Evolutionary conservation across 1,140 invertebrate genomes (phyloP).

Genomic region (Eciton burchellii): DNA sequence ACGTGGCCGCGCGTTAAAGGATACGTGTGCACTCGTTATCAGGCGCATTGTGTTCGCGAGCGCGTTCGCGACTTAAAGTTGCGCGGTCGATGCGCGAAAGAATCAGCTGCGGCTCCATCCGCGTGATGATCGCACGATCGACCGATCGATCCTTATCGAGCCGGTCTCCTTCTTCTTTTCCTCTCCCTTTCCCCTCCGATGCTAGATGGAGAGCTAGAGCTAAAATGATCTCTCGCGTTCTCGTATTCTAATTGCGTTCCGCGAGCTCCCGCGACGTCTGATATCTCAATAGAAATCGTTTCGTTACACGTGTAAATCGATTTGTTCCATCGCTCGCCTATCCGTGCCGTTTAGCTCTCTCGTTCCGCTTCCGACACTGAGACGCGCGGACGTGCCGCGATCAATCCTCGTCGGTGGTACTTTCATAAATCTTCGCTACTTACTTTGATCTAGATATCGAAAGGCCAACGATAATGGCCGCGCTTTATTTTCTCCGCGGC

Average conservation of each 20-base stretch:
- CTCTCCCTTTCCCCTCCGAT: too few relatives aligned
- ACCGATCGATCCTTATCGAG: too few relatives aligned
- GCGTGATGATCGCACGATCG: too few relatives aligned
- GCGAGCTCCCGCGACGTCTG: neutral
- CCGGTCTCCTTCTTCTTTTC: too few relatives aligned
- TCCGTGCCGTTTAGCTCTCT: neutral
- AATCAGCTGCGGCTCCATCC: neutral
- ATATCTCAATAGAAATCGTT: neutral
- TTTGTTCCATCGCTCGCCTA: neutral
- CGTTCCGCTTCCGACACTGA: neutral
- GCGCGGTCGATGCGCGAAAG: constrained; percentile 7
- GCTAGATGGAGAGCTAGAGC: too few relatives aligned
- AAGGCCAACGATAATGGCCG: constrained; percentile 4
- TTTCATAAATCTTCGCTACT: constrained; percentile 33
- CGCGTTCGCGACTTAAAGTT: constrained; percentile 36
- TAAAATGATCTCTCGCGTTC: too few relatives aligned
- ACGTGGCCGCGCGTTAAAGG: constrained; percentile 52
- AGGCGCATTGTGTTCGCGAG: constrained; percentile 36
- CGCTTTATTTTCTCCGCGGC: constrained; percentile 21
- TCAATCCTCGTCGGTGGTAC: constrained; percentile 24
- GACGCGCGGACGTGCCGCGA: neutral
- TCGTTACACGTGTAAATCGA: neutral
- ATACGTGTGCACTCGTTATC: constrained; percentile 53
- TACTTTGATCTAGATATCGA: constrained; percentile 3
- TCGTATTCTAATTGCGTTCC: too few relatives aligned